Base-by-base conservation (phyloP, 1,140 invertebrate species). In the Ceratina australensis region DNA sequence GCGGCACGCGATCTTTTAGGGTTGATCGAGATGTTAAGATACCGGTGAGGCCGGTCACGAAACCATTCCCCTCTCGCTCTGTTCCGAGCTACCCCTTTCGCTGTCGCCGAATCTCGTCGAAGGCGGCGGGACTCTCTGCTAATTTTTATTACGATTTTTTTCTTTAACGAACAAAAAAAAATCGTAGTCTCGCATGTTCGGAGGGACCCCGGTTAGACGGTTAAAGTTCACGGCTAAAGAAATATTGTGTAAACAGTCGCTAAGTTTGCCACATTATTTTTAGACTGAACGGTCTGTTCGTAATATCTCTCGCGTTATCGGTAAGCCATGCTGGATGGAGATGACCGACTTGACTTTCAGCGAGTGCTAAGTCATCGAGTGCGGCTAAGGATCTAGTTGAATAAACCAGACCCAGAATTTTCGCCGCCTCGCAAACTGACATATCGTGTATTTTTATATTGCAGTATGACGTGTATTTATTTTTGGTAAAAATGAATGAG, bases 1-100 rank as follows among this genome's bases (percentile, higher is more conserved):
- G 83, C 83, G 61, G 87, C 88, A 89, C 90, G 90, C 90, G 89
- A 91, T 90, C 85, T 87, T 89, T 87, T 87, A 87, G 86, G 83
- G 83, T 80, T 81, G 77, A 71, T 75, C 83, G 87, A 91, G 90
- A 91, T 91, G 86, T 80, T 86, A 87, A 89, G 89, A 91, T 91
- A 90, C 71, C 79, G 86, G 80, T 74, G 65, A 82, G 79, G 82
- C 86, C 77, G 86, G 90, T 90, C 90, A 91, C 90, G 90, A 90
- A 89, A 90, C 85, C 79, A 80, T 56, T 57, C 76, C 47, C 10
- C 50, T 84, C 82, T 82, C 77, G 64, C 82, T 65, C 77, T 69
- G 47, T 57, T 16, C 15, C 33, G 60, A 52, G 13, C 59, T 49
- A 56, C 22, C 52, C 26, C 52, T 60, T 49, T 47, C 16, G 4